These are phyloP conservation scores for Trachelus stipa DNA, from an alignment of 2,888 invertebrate genomes.

Conservation along the genomic window DNA sequence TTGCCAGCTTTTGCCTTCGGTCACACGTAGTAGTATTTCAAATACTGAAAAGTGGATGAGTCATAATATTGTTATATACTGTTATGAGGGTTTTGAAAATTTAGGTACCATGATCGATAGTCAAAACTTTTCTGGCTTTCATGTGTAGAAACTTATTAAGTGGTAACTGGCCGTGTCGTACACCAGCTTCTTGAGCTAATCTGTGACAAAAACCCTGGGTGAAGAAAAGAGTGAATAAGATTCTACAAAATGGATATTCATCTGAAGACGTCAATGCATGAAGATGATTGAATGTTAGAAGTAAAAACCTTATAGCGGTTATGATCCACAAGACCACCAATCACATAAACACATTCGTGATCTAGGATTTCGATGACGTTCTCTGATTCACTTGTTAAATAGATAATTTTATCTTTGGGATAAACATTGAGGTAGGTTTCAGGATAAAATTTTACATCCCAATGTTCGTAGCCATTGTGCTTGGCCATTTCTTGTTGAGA, in stretches of 20 bases:
- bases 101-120: conserved; percentile 89
- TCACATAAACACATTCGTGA: conserved; percentile 86
- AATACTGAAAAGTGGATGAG: conserved; percentile 75
- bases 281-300: conserved; percentile 17
- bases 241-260: background rate
- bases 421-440: conserved; percentile 78
- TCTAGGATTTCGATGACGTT: conserved; percentile 83
- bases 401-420: conserved; percentile 83
- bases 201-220: conserved; percentile 84
- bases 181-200: conserved; percentile 81
- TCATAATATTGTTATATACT: conserved; percentile 1
- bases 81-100: background rate
- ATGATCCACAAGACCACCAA: conserved; percentile 98
- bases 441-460: conserved; percentile 87
- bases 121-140: conserved; percentile 93
- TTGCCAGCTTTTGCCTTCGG: conserved; percentile 84
- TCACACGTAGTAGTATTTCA: conserved; percentile 81
- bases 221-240: conserved; percentile 17
- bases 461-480: conserved; percentile 89
- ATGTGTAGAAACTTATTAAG: conserved; percentile 89
- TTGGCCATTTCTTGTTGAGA: conserved; percentile 80
- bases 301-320: conserved; percentile 86
- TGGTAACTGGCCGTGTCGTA: conserved; percentile 88
- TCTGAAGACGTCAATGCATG: background rate
- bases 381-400: conserved; percentile 94